Base-by-base conservation (phyloP, 64 coral and sea anemone species). In the Actinia tenebrosa region DNA sequence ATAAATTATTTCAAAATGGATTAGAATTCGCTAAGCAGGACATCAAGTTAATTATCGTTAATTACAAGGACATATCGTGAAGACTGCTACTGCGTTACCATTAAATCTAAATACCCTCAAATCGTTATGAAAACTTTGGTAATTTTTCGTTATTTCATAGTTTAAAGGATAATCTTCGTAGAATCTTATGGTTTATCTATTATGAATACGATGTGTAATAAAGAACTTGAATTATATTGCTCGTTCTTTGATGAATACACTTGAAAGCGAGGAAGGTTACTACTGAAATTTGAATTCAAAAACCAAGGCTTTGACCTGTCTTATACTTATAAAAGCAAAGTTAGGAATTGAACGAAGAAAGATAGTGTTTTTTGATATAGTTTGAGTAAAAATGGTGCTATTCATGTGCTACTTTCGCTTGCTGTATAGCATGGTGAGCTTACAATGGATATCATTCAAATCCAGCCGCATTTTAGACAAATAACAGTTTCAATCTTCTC, bases 1-100 rank as follows among this genome's bases (percentile, higher is more conserved):
- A 81, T 53, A 53, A 22, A 10, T 13, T 27, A 75, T 75, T 75
- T 42, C 22, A 81, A 81, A 81, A 81, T 50, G 79, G 44, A 81
- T 81, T 81, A 81, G 5, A 81, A 81, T 53, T 22, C 43, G 44
- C 79, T 50, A 53, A 81, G 26, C 69, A 27, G n/a, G 79, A 53
- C 79, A 50, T 81, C 44, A 81, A 81, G 30, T 50, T 81, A 45
- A 81, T 81, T 81, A 81, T 50, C 79, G 22, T 45, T 47, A 81
- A 81, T 81, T 52, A 81, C 50, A 81, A 50, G 43, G 16, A 45
- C 79, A 81, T 50, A 45, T 3, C 50, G 45, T 22, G 50, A 50
- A 50, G 3, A 20, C 10, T 22, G 17, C 18, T 50, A 50, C 22
- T 42, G 79, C 19, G 22, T 53, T 81, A 81, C 50, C 22, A 50